These are phyloP conservation scores for Asobara japonica DNA, from an alignment of 1,140 invertebrate genomes.

Conservation along the genomic window DNA sequence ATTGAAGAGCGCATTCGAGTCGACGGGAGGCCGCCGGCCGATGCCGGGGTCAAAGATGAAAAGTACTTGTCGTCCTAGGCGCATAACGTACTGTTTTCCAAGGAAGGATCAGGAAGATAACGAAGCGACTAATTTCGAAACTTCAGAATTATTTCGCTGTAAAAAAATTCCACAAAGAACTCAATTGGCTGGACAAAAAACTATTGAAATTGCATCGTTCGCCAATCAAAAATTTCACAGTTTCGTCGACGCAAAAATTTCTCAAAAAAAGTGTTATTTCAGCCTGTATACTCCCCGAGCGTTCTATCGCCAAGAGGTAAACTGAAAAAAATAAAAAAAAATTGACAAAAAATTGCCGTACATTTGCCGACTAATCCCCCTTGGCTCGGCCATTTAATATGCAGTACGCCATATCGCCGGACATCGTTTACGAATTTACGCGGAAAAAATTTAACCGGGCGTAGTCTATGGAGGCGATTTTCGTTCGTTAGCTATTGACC, in stretches of 20 bases:
- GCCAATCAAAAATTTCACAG: no score
- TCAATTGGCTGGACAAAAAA: no score
- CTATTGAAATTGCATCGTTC: no score
- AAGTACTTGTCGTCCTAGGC: no score
- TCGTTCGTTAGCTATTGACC: constrained; percentile 58
- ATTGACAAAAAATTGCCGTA: constrained; percentile 37
- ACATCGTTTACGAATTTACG: constrained; percentile 57
- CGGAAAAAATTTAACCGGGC: constrained; percentile 50
- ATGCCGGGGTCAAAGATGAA: no score
- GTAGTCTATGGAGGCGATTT: constrained; percentile 48
- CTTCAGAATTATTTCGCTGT: no score
- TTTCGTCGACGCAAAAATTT: not conserved
- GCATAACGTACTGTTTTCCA: no score
- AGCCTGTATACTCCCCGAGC: not conserved
- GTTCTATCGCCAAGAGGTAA: constrained; percentile 39
- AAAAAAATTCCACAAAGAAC: no score
- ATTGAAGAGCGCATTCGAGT: no score
- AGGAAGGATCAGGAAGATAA: no score
- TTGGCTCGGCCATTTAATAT: constrained; percentile 57
- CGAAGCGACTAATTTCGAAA: no score
- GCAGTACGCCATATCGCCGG: constrained; percentile 46
- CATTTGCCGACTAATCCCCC: constrained; percentile 53
- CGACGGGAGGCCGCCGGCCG: no score
- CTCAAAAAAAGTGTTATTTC: not conserved
- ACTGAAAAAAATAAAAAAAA: constrained; percentile 50